Evolutionary conservation across 2,113 vertebrate species (phyloP).

Genomic region (Castor canadensis): DNA sequence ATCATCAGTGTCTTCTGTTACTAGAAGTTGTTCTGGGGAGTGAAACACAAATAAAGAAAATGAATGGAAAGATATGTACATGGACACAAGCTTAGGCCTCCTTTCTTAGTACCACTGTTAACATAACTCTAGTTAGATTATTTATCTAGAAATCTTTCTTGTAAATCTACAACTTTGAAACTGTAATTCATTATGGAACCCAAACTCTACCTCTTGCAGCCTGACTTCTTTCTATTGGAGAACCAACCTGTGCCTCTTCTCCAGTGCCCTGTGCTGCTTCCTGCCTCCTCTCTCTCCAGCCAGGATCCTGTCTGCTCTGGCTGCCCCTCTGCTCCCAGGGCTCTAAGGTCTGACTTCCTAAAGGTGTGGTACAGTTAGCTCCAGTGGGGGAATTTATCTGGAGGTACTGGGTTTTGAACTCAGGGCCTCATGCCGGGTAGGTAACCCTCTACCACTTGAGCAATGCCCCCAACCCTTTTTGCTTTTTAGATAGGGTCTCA

Average conservation of each 20-base stretch:
- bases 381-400: too few species aligned
- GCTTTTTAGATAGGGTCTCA: too few species aligned
- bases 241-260: background rate
- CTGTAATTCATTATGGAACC: background rate
- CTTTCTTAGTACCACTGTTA: background rate
- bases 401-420: too few species aligned
- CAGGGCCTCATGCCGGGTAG: too few species aligned
- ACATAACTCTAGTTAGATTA: constrained; percentile 27
- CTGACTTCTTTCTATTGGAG: background rate
- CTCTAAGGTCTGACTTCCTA: background rate
- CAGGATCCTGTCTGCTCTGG: background rate
- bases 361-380: too few species aligned
- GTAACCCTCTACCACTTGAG: too few species aligned
- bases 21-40: constrained; percentile 22
- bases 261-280: too few species aligned
- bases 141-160: constrained; percentile 15
- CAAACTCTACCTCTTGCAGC: background rate
- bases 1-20: background rate
- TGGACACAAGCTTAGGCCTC: constrained; percentile 18
- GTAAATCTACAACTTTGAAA: constrained; percentile 1
- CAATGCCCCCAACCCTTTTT: too few species aligned
- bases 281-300: background rate
- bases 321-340: background rate
- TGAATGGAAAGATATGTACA: background rate
- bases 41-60: constrained; percentile 45